Conservation (phyloP, 2,888 invertebrate species). For the Idaea straminata region DNA sequence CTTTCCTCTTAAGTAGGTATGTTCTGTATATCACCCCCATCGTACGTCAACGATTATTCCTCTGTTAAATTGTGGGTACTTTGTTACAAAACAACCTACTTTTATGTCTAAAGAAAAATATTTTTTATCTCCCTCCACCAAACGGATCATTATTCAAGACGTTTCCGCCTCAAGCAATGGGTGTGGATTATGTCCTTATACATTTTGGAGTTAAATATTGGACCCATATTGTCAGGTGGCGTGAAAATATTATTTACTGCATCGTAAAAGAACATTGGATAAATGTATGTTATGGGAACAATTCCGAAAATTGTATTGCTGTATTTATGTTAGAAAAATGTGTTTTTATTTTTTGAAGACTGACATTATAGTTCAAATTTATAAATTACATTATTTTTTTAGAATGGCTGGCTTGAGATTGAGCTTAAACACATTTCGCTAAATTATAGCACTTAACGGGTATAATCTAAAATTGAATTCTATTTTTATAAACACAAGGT, state of each 20-base stretch:
- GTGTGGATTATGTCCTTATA: slow-evolving; percentile 22
- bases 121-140: slow-evolving; percentile 17
- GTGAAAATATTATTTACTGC: slow-evolving; percentile 3
- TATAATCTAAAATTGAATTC: no score
- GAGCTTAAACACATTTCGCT: no score
- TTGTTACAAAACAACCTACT: background rate
- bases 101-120: slow-evolving; percentile 17
- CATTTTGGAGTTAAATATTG: slow-evolving; percentile 20
- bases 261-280: slow-evolving; percentile 4
- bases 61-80: background rate
- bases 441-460: no score
- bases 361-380: background rate
- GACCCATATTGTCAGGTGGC: slow-evolving; percentile 11
- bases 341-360: background rate
- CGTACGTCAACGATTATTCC: background rate
- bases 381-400: no score
- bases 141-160: slow-evolving; percentile 22
- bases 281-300: background rate
- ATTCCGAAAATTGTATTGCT: background rate
- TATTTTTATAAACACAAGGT: no score
- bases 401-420: no score
- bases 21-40: no score
- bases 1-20: no score
- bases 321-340: background rate
- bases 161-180: slow-evolving; percentile 18